These are phyloP conservation scores for Hephaestus fuliginosus DNA, from an alignment of 2,797 vertebrate species.

Conservation along the genomic window DNA sequence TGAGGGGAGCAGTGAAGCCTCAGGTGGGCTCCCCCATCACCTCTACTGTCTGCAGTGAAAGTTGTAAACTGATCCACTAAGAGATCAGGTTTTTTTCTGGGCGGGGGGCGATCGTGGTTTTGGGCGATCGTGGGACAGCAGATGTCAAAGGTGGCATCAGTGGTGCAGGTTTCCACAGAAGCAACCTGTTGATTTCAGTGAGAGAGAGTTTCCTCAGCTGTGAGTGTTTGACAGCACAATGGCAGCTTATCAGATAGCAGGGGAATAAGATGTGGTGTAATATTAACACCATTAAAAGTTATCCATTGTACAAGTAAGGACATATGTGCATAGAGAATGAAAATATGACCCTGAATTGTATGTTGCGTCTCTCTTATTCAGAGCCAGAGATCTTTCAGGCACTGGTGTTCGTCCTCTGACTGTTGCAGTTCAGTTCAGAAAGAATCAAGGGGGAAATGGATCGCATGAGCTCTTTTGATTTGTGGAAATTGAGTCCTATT, in stretches of 20 bases:
- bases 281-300: background rate
- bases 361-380: too few species aligned
- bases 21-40: conserved; percentile 17
- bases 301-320: background rate
- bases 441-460: background rate
- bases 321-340: background rate
- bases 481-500: background rate
- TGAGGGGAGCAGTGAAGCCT: conserved; percentile 13
- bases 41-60: conserved; percentile 59
- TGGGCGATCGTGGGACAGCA: background rate
- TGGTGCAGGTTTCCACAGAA: background rate
- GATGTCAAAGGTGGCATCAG: too few species aligned
- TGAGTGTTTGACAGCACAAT: background rate
- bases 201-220: background rate
- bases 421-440: background rate
- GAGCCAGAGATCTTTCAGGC: background rate
- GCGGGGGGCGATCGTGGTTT: background rate
- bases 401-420: background rate
- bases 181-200: background rate
- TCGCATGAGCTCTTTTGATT: background rate
- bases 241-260: background rate
- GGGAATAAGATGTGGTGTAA: background rate
- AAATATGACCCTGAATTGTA: background rate
- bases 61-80: conserved; percentile 57
- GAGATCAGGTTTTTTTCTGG: too few species aligned